Evolutionary conservation across 92 coral and sea anemone species (phyloP), one percentile per base, ranked within the genome.

Genomic region (Hydrozoanthus gracilis): DNA sequence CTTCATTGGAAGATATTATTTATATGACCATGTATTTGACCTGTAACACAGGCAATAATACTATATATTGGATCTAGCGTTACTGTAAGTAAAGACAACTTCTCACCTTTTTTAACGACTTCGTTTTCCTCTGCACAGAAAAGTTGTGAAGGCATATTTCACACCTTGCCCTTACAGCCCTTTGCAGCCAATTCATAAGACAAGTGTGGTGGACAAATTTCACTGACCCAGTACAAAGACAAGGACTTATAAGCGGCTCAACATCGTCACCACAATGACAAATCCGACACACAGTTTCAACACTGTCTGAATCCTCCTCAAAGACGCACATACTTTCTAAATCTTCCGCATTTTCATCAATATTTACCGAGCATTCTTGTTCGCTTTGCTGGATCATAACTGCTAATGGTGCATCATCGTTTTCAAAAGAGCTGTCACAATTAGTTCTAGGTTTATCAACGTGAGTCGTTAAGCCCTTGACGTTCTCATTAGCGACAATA

Each of bases 141-240:
- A 96, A 71, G 39, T 84, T 90, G 56, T 93, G 93, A 16, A 96
- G 87, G 88, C 99, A 96, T 47, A 96, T 82, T 74, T 96, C 99
- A 47, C 99, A 96, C 73, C 92, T 96, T 56, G 97, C 94, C 89
- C 88, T 95, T 6, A 95, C 95, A 56, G 92, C 92, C 35, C 97
- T 91, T 52, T 96, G 95, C 56, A 96, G 73, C 99, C 99, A 96
- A 89, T 82, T 93, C 97, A 96, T 95, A 1, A 96, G 86, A 83
- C 99, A 96, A 3, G 93, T 82, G 18, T 96, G 97, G 60, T 96
- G 99, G 5, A 96, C 95, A 69, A 89, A 93, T 84, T 92, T 90
- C 10, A 96, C 95, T 17, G 99, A 93, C 0, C 99, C 99, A 14
- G 94, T 96, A 48, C 99, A 96, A 68, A 92, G 35, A 88, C 99